These are phyloP conservation scores for Pteromalus puparum DNA, from an alignment of 1,140 invertebrate species.

Conservation along the genomic window DNA sequence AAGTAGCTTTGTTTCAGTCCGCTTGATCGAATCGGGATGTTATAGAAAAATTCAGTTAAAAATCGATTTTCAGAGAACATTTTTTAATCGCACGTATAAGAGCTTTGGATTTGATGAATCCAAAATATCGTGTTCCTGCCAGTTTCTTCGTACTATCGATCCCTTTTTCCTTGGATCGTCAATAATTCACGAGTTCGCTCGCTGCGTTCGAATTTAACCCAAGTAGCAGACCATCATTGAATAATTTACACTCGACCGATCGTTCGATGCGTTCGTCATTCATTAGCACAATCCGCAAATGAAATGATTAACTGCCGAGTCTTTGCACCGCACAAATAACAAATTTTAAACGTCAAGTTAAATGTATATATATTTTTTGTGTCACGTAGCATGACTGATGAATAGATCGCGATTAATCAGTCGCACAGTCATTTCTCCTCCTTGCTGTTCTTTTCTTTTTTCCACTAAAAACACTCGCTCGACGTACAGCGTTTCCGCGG, in stretches of 20 bases:
- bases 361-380: not conserved
- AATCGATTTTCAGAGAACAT: too few species aligned
- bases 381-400: not conserved
- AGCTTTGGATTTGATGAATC: too few species aligned
- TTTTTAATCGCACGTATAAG: too few species aligned
- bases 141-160: too few species aligned
- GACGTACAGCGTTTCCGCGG: not conserved
- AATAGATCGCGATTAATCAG: not conserved
- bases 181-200: not conserved
- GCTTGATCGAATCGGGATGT: not conserved
- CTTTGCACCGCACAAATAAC: not conserved
- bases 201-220: not conserved
- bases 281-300: too few species aligned
- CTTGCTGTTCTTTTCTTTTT: not conserved
- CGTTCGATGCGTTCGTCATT: too few species aligned
- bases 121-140: too few species aligned
- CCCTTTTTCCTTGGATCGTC: not conserved
- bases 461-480: not conserved
- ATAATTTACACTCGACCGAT: too few species aligned
- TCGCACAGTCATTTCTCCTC: not conserved
- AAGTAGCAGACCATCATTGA: too few species aligned
- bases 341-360: not conserved
- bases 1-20: not conserved
- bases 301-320: not conserved
- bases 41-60: not conserved